Conservation (phyloP, 1,140 invertebrate genomes). For the Saxidomus purpurata region DNA sequence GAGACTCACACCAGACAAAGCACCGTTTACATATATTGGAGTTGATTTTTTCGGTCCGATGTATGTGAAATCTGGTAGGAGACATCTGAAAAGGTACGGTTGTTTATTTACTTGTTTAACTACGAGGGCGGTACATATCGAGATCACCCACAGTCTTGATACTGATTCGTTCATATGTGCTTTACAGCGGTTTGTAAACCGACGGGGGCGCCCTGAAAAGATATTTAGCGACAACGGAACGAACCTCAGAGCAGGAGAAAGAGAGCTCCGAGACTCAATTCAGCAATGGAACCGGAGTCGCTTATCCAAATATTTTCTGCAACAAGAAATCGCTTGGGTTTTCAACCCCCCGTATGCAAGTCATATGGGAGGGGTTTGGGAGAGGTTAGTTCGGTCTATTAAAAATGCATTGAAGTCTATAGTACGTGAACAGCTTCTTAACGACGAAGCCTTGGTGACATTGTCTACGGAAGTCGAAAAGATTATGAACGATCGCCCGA, state of each 20-base stretch:
- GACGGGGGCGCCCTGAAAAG: not conserved
- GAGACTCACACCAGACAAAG: constrained; percentile 27
- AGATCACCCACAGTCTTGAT: constrained; percentile 52
- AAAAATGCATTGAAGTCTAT: too few species aligned
- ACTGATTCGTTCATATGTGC: constrained; percentile 25
- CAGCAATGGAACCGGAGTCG: constrained; percentile 11
- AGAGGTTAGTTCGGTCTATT: too few species aligned
- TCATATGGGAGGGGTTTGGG: too few species aligned
- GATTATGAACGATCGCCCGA: constrained; percentile 68
- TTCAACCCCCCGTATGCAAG: too few species aligned
- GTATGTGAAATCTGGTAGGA: constrained; percentile 49
- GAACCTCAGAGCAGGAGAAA: constrained; percentile 64
- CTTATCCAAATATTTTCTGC: too few species aligned
- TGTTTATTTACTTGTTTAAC: constrained; percentile 64
- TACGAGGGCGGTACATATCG: constrained; percentile 60
- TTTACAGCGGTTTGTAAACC: not conserved
- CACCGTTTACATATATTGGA: constrained; percentile 54
- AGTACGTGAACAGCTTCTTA: too few species aligned
- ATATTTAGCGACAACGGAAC: constrained; percentile 16
- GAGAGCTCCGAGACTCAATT: constrained; percentile 55
- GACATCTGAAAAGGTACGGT: constrained; percentile 60
- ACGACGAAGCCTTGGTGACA: too few species aligned
- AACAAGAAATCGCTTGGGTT: too few species aligned
- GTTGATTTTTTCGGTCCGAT: constrained; percentile 65
- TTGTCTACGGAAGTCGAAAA: too few species aligned